Evolutionary conservation across 2,113 vertebrate species (phyloP), one percentile per base, ranked within the genome.

Genomic region (Cariama cristata): DNA sequence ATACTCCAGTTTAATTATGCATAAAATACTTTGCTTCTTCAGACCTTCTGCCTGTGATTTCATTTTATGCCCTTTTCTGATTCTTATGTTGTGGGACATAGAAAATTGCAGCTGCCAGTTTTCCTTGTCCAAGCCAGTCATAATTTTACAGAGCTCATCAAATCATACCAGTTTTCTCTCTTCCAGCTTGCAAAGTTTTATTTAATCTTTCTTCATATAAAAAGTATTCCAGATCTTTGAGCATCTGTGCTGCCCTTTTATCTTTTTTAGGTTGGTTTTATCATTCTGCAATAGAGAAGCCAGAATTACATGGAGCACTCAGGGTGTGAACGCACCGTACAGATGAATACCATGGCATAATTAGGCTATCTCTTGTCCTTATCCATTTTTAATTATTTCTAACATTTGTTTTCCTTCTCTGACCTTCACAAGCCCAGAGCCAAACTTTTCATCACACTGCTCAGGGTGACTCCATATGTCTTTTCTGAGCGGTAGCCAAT

Each of bases 311-410:
- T 19, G 33, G 7, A 49, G 23, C 30, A 30, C 9, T 80, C 1
- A 0, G 14, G 5, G 3, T 53, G 2, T 56, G 40, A 86, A 38
- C 0, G 1, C 28, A 15, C 17, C 35, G 40, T 42, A 33, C 8
- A 23, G 23, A 14, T 52, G 6, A 24, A 28, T 40, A 33, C 27
- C 6, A 1, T 38, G 23, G 21, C 21, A 12, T 71, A 35, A 21
- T 56, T 59, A 32, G 22, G 23, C 7, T 24, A 9, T 80, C 30
- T 58, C 27, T 56, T 77, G 33, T 40, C 40, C 40, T 13, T 59
- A 38, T 4, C 18, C 10, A 14, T 73, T 83, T 84, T 76, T 32
- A 58, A 45, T 73, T 62, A 58, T 64, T 86, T 81, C 33, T 58
- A 1, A 21, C 28, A 24, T 58, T 63, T 4, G 33, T 79, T 82